Conservation (phyloP, 1,140 invertebrate genomes). For the Scaptodrosophila lebanonensis region DNA sequence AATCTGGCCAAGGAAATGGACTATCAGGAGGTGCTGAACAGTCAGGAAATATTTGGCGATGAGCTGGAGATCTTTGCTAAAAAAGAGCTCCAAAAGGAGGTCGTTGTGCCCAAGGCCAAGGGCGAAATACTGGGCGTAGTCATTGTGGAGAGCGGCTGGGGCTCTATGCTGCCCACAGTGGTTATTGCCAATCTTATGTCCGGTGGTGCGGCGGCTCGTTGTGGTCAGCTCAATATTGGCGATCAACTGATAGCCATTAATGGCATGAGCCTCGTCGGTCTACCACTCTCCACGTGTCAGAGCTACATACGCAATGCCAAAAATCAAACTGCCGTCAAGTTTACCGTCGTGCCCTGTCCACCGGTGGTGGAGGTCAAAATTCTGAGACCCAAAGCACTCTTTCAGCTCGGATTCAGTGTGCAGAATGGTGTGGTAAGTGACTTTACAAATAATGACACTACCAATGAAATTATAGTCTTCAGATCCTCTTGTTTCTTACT, state of each 20-base stretch:
- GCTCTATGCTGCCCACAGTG: conserved; percentile 99
- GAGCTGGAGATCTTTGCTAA: conserved; percentile 99
- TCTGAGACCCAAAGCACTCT: conserved; percentile 98
- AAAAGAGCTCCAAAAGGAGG: conserved; percentile 99
- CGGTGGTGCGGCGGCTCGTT: conserved; percentile 95
- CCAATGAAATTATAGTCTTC: too few relatives aligned
- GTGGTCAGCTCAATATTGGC: conserved; percentile 98
- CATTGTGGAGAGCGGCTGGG: conserved; percentile 99
- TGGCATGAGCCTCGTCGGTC: conserved; percentile 97
- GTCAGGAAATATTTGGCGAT: conserved; percentile 99
- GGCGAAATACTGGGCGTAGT: conserved; percentile 98
- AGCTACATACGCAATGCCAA: conserved; percentile 99
- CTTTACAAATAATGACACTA: neutral
- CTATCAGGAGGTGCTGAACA: conserved; percentile 99
- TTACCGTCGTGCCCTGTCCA: conserved; percentile 99
- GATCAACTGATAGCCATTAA: conserved; percentile 99
- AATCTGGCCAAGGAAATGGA: conserved; percentile 99
- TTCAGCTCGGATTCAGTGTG: conserved; percentile 99
- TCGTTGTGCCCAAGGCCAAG: conserved; percentile 98
- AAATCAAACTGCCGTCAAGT: conserved; percentile 97
- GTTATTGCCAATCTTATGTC: conserved; percentile 98
- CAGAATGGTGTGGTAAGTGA: conserved; percentile 98
- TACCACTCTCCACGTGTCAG: conserved; percentile 98
- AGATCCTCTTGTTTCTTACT: too few relatives aligned
- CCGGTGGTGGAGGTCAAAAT: conserved; percentile 99